A percentile compares a stretch with the other conserved stretches of the same genome.
phyloP scores from a whole-genome alignment of 2,888 invertebrate genomes.

The Pelosia muscerda region DNA sequence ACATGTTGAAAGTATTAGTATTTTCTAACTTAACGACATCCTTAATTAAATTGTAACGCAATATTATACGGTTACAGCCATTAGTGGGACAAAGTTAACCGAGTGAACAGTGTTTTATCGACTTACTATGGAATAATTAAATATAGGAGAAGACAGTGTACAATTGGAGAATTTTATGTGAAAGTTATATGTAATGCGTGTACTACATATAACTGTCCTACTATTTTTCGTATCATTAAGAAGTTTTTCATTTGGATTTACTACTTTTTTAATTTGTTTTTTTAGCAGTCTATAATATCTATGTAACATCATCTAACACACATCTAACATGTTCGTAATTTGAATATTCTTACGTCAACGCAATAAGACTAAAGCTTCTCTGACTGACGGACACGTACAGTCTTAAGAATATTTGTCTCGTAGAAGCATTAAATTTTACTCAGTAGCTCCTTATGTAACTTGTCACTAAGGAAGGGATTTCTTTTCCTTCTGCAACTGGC shows the following conservation, averaged over 20 bases:
- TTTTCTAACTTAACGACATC: conserved; percentile 22
- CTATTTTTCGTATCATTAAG: background rate
- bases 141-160: background rate
- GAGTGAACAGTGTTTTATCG: background rate
- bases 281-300: background rate
- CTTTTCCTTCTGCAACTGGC: background rate
- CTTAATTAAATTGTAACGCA: conserved; percentile 9
- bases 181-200: background rate
- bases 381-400: background rate
- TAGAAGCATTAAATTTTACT: background rate
- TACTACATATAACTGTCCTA: too few species aligned
- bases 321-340: background rate
- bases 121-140: background rate
- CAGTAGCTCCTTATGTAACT: background rate
- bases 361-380: background rate
- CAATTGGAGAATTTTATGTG: background rate
- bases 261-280: background rate
- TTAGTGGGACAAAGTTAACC: background rate
- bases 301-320: too few species aligned
- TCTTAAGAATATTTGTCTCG: background rate
- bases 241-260: background rate
- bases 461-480: background rate
- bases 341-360: background rate
- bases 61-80: conserved; percentile 7
- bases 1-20: conserved; percentile 21